Conservation (phyloP, 35 echinoderm and acorn worm genomes). For the Ptychodera flava region DNA sequence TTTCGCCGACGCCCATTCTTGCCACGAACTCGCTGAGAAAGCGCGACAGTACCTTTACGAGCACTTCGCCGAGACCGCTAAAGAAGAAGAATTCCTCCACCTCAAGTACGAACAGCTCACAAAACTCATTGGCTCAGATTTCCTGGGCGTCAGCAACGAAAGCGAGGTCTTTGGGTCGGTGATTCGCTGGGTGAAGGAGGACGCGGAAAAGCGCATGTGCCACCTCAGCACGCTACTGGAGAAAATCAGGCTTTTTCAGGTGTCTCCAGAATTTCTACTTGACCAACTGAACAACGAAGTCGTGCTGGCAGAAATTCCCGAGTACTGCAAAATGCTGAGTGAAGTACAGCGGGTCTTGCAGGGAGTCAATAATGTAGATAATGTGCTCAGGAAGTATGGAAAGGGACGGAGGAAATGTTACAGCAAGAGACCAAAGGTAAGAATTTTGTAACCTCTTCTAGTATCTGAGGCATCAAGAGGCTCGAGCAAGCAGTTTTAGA, state of each 20-base stretch:
- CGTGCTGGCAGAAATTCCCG: background rate
- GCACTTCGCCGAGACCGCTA: conserved; percentile 20
- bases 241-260: background rate
- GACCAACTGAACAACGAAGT: background rate
- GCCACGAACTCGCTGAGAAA: conserved; percentile 18
- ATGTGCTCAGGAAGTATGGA: background rate
- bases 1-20: conserved; percentile 12
- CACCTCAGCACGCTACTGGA: background rate
- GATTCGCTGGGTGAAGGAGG: background rate
- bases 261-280: background rate
- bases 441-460: too few relatives aligned
- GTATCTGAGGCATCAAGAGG: too few relatives aligned
- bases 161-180: background rate
- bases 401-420: background rate
- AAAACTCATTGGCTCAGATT: conserved; percentile 4
- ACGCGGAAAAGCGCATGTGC: background rate
- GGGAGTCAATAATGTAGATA: background rate
- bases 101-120: background rate
- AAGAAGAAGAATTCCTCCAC: conserved; percentile 13
- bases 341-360: background rate
- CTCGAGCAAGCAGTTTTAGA: too few relatives aligned
- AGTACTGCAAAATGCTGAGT: background rate
- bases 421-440: background rate
- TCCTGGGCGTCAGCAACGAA: conserved; percentile 17
- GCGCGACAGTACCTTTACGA: conserved; percentile 5